Evolutionary conservation across 2,113 vertebrate genomes (phyloP).

Genomic region (Chaetodon trifascialis): DNA sequence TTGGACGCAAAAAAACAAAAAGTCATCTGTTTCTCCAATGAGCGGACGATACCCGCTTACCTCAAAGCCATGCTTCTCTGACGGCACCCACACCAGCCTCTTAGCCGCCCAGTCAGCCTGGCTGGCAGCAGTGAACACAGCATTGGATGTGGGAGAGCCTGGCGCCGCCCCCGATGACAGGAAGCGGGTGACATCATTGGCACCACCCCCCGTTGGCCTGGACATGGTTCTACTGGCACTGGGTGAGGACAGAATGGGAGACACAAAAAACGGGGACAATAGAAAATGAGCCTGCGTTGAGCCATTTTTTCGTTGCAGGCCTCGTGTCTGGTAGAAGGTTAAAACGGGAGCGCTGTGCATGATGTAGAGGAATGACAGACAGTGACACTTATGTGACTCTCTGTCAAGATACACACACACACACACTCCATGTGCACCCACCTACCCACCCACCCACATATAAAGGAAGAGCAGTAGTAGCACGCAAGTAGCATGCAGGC

Average conservation of each 20-base stretch:
- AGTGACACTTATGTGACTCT: slow-evolving; percentile 65
- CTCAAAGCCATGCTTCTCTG: slow-evolving; percentile 88
- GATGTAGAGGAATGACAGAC: slow-evolving; percentile 32
- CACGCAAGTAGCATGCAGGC: slow-evolving; percentile 50
- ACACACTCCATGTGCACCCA: slow-evolving; percentile 36
- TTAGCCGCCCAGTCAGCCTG: slow-evolving; percentile 89
- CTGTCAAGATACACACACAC: slow-evolving; percentile 30
- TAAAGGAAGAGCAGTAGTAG: slow-evolving; percentile 39
- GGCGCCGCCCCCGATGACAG: slow-evolving; percentile 78
- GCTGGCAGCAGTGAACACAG: slow-evolving; percentile 81
- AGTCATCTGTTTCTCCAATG: background rate
- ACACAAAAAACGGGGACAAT: slow-evolving; percentile 24
- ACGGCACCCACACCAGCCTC: slow-evolving; percentile 88
- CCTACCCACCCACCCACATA: background rate
- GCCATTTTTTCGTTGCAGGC: background rate
- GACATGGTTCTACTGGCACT: slow-evolving; percentile 83
- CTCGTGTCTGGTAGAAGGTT: background rate
- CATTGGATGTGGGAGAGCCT: slow-evolving; percentile 71
- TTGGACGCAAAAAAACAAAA: background rate
- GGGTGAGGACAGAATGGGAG: slow-evolving; percentile 13
- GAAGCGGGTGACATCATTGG: slow-evolving; percentile 84
- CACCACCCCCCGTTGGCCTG: slow-evolving; percentile 76
- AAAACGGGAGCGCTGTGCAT: slow-evolving; percentile 37
- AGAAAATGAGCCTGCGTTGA: slow-evolving; percentile 24
- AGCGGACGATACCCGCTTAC: slow-evolving; percentile 66